These are phyloP conservation scores for Syrphus vitripennis DNA, from an alignment of 2,888 invertebrate species.

Conservation along the genomic window DNA sequence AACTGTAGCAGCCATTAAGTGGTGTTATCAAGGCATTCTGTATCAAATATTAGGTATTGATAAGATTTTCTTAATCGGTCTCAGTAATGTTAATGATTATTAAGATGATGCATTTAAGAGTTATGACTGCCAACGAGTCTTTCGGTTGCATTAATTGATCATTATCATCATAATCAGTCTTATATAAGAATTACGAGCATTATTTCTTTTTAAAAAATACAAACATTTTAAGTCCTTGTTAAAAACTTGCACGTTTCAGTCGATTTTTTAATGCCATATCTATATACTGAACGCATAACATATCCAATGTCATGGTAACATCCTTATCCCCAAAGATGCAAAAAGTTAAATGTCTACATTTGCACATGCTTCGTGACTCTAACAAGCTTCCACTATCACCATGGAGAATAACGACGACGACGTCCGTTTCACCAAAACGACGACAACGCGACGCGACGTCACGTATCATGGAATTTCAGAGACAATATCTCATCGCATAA, in stretches of 20 bases:
- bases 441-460: neutral
- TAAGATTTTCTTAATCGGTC: no score
- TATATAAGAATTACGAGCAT: no score
- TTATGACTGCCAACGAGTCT: no score
- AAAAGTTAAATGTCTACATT: constrained; percentile 15
- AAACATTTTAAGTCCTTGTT: neutral
- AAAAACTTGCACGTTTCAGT: neutral
- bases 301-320: neutral
- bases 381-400: neutral
- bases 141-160: no score
- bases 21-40: no score
- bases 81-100: no score
- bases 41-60: no score
- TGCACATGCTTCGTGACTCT: constrained; percentile 10
- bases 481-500: constrained; percentile 18
- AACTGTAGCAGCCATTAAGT: no score
- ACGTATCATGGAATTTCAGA: constrained; percentile 15
- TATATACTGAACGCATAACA: neutral
- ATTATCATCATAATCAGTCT: no score
- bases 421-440: neutral
- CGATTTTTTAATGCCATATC: neutral
- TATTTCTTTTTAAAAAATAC: neutral
- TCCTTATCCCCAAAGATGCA: constrained; percentile 3
- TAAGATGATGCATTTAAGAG: no score
- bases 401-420: neutral